A percentile compares a stretch with the other conserved stretches of the same genome.
Evolutionary conservation across 2,797 vertebrate genomes (phyloP).

Genomic region (Craterocephalus amniculus): DNA sequence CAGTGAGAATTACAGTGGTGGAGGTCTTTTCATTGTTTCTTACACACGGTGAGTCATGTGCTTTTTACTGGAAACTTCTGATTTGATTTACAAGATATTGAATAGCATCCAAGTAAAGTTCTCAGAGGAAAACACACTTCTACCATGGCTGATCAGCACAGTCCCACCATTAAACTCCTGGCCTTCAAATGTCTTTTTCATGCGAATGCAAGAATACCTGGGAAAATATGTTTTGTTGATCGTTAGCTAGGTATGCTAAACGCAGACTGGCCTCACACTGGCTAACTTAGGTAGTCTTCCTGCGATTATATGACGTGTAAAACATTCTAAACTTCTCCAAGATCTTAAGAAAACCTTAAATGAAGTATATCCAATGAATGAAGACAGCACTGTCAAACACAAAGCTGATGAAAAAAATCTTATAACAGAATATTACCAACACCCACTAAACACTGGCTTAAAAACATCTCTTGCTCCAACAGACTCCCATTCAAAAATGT

Average conservation of each 20-base stretch:
- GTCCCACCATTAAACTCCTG: slow-evolving; percentile 12
- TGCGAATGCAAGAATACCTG: background rate
- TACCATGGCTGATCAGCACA: slow-evolving; percentile 6
- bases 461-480: background rate
- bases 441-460: background rate
- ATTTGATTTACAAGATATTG: slow-evolving; percentile 36
- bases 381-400: background rate
- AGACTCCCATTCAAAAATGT: background rate
- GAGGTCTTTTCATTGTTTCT: slow-evolving; percentile 39
- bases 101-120: slow-evolving; percentile 10
- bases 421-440: background rate
- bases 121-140: slow-evolving; percentile 1
- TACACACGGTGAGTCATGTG: slow-evolving; percentile 62
- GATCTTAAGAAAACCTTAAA: background rate
- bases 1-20: slow-evolving; percentile 27
- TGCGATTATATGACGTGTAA: background rate
- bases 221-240: background rate
- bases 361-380: background rate
- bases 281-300: background rate
- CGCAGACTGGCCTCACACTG: background rate
- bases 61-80: slow-evolving; percentile 53
- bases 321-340: background rate
- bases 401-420: background rate
- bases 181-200: background rate
- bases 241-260: background rate